These are phyloP conservation scores for Harpagifer antarcticus DNA, from an alignment of 2,797 vertebrate genomes.

Conservation along the genomic window DNA sequence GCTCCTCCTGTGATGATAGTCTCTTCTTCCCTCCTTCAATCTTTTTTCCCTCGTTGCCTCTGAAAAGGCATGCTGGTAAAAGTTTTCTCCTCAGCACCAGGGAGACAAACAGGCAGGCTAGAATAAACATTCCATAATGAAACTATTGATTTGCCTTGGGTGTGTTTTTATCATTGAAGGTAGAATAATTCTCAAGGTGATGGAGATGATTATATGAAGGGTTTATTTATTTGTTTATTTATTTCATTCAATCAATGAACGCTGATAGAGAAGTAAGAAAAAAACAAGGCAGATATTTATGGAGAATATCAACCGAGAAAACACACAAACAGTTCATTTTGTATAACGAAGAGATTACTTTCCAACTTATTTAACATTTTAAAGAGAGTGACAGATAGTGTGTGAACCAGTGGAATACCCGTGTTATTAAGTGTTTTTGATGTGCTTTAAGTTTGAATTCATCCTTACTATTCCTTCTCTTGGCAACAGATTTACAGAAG, in stretches of 20 bases:
- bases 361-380: no score
- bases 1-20: constrained; percentile 41
- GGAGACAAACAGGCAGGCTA: constrained; percentile 37
- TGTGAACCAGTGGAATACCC: not conserved
- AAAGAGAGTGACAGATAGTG: not conserved
- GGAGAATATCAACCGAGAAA: not conserved
- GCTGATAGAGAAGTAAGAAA: constrained; percentile 1
- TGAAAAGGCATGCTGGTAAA: constrained; percentile 32
- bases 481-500: not conserved
- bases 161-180: constrained; percentile 42
- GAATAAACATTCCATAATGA: constrained; percentile 74
- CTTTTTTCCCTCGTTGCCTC: constrained; percentile 13
- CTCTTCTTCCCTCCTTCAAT: constrained; percentile 28
- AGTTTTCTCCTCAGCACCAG: constrained; percentile 38
- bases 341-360: not conserved
- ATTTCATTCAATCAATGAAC: constrained; percentile 51
- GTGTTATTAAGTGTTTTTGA: not conserved
- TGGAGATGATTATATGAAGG: constrained; percentile 55
- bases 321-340: no score
- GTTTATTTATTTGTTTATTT: constrained; percentile 49
- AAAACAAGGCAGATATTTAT: not conserved
- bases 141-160: constrained; percentile 66
- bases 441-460: not conserved
- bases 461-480: not conserved
- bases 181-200: constrained; percentile 70